Evolutionary conservation across 2,888 invertebrate species (phyloP).

Genomic region (Didymodactylos carnosus): DNA sequence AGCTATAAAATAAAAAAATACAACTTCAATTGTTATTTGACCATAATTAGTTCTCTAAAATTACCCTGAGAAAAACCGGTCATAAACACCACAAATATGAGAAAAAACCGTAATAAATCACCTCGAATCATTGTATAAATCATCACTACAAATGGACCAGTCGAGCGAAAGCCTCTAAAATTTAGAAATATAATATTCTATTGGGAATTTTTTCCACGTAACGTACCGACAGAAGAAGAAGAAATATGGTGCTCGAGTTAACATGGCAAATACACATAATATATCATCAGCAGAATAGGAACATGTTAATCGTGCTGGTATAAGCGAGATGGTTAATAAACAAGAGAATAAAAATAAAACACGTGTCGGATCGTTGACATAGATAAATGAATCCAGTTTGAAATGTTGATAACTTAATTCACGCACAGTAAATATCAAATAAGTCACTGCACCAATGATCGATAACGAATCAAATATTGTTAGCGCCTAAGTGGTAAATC

Average conservation of each 20-base stretch:
- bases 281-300: slow-evolving; percentile 69
- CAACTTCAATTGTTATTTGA: no score
- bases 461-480: slow-evolving; percentile 56
- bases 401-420: slow-evolving; percentile 75
- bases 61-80: slow-evolving; percentile 90
- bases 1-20: no score
- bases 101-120: slow-evolving; percentile 77
- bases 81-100: slow-evolving; percentile 85
- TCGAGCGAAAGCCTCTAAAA: slow-evolving; percentile 78
- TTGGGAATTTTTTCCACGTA: background rate
- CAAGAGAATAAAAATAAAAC: background rate
- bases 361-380: slow-evolving; percentile 43
- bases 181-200: background rate
- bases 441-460: slow-evolving; percentile 60
- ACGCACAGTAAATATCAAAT: slow-evolving; percentile 59
- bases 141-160: slow-evolving; percentile 99
- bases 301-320: slow-evolving; percentile 63
- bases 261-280: slow-evolving; percentile 72
- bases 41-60: no score
- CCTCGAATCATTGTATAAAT: slow-evolving; percentile 95
- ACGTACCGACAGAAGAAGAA: slow-evolving; percentile 79
- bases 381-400: slow-evolving; percentile 78
- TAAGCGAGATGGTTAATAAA: slow-evolving; percentile 38
- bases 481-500: slow-evolving; percentile 34
- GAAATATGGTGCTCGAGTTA: slow-evolving; percentile 85